These are phyloP conservation scores for Lytechinus pictus DNA, from an alignment of 35 echinoderm and acorn worm species.

Conservation along the genomic window DNA sequence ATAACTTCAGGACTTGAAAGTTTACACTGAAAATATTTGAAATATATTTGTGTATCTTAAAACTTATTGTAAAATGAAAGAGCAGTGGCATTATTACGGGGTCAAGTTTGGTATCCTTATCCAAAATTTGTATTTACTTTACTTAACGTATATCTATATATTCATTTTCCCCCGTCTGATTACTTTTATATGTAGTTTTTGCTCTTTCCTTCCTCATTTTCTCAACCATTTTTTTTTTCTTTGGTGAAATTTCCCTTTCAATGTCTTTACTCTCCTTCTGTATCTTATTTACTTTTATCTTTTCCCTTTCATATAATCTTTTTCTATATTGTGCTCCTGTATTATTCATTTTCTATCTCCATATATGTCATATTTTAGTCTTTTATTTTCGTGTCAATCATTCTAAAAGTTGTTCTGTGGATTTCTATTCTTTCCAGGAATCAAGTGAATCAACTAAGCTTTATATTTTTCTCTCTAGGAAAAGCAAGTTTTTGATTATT, in stretches of 20 bases:
- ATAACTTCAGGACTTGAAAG: too few species aligned
- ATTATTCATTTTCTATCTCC: background rate
- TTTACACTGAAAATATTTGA: too few species aligned
- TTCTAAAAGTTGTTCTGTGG: background rate
- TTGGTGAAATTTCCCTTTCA: background rate
- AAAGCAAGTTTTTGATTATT: slow-evolving; percentile 39
- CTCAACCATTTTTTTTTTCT: background rate
- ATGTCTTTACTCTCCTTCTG: background rate
- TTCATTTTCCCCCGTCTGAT: too few species aligned
- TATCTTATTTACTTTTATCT: background rate
- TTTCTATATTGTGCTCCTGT: background rate
- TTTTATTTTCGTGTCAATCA: background rate
- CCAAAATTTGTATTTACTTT: too few species aligned
- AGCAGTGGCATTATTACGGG: too few species aligned
- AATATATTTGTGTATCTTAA: background rate
- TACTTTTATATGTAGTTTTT: too few species aligned
- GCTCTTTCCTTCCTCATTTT: too few species aligned
- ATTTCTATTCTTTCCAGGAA: slow-evolving; percentile 33
- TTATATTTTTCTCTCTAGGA: slow-evolving; percentile 41
- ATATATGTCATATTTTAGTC: background rate
- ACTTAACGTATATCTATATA: too few species aligned
- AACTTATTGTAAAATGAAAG: background rate
- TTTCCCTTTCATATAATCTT: background rate
- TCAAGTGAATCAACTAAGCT: slow-evolving; percentile 12
- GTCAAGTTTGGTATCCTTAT: too few species aligned